Conservation (phyloP, 2,797 vertebrate genomes). For the Oophaga sylvatica region DNA sequence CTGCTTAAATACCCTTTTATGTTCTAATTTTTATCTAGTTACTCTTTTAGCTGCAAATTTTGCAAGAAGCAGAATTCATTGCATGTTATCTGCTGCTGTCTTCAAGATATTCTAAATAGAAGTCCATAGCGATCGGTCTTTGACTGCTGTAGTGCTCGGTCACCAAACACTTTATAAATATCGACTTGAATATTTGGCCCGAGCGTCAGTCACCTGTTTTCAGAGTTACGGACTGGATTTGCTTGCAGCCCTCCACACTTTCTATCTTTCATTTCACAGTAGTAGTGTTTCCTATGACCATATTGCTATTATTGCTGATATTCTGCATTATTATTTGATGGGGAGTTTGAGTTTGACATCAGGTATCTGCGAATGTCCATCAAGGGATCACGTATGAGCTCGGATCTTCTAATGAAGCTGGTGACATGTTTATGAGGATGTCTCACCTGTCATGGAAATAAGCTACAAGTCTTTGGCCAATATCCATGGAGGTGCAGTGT, state of each 20-base stretch:
- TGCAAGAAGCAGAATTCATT: background rate
- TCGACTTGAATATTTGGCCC: background rate
- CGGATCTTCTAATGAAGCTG: no score
- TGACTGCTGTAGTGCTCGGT: background rate
- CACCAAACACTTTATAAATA: slow-evolving; percentile 2
- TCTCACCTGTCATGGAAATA: no score
- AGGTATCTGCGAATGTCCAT: no score
- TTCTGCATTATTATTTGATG: background rate
- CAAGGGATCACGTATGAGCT: no score
- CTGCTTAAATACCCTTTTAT: no score
- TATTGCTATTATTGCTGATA: background rate
- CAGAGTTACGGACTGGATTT: background rate
- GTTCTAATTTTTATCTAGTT: no score
- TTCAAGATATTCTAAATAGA: background rate
- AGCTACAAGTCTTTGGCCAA: no score
- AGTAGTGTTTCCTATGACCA: background rate
- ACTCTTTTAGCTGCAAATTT: no score
- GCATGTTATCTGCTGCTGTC: background rate
- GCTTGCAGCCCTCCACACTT: background rate
- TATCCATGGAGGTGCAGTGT: no score
- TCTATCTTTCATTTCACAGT: background rate
- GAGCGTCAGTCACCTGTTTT: background rate
- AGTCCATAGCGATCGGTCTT: background rate
- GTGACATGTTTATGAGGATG: no score
- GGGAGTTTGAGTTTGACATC: no score